Conservation (phyloP, 2,113 vertebrate species). For the Centropristis striata region DNA sequence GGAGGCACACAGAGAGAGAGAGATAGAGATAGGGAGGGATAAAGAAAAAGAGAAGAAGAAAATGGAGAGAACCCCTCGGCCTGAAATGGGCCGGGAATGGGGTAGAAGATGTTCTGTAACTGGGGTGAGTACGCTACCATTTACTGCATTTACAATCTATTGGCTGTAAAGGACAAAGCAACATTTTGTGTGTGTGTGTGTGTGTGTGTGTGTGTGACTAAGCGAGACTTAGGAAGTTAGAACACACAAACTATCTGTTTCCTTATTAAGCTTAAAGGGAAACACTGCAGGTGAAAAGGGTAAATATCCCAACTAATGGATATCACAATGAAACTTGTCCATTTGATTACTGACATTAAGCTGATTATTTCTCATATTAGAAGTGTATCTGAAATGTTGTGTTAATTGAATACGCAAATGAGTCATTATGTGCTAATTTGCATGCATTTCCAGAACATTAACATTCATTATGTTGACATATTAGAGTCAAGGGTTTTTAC, state of each 20-base stretch:
- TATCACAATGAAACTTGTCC: too few species aligned
- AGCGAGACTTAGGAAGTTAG: background rate
- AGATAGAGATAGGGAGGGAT: conserved; percentile 2
- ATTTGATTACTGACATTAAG: too few species aligned
- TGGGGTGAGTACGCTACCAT: conserved; percentile 56
- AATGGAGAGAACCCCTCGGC: conserved; percentile 65
- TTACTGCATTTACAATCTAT: background rate
- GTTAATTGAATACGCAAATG: too few species aligned
- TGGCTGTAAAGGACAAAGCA: background rate
- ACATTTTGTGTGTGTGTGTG: background rate
- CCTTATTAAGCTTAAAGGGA: too few species aligned
- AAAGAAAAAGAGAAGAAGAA: conserved; percentile 14
- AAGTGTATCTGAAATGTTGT: too few species aligned
- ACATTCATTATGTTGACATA: too few species aligned
- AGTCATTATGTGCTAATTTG: too few species aligned
- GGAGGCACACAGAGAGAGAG: conserved; percentile 32
- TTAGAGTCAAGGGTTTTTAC: too few species aligned
- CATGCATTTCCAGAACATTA: too few species aligned
- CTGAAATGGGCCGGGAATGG: conserved; percentile 47
- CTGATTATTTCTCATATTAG: too few species aligned
- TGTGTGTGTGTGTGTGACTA: background rate
- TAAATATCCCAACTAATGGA: too few species aligned
- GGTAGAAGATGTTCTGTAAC: conserved; percentile 46
- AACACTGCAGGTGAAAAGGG: too few species aligned
- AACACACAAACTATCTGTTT: background rate